Evolutionary conservation across 2,888 invertebrate species (phyloP).

Genomic region (Blera fallax): DNA sequence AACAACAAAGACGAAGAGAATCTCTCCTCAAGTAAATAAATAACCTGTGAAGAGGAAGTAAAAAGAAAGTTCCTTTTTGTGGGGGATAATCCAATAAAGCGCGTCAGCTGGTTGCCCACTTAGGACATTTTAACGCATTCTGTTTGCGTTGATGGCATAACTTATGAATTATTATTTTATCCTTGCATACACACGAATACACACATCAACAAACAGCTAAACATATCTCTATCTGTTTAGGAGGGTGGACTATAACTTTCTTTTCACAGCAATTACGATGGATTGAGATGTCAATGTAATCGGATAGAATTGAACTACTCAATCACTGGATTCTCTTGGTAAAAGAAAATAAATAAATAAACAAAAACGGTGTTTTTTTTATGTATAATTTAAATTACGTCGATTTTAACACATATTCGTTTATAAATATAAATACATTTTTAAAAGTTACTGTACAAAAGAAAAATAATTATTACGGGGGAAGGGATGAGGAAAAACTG

Average conservation of each 20-base stretch:
- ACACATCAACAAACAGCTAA: not conserved
- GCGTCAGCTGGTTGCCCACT: conserved; percentile 82
- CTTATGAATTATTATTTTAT: conserved; percentile 80
- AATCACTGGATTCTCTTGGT: not conserved
- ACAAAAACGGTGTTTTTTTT: not conserved
- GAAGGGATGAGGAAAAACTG: conserved; percentile 8
- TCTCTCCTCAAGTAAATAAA: conserved; percentile 75
- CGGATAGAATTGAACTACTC: not conserved
- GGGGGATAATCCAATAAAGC: conserved; percentile 76
- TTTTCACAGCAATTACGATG: not conserved
- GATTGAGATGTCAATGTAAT: conserved; percentile 29
- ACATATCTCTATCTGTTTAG: conserved; percentile 6
- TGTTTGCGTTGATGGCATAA: conserved; percentile 80
- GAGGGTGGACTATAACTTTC: not conserved
- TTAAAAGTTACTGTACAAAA: conserved; percentile 72
- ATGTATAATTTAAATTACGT: conserved; percentile 49
- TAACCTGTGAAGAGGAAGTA: conserved; percentile 76
- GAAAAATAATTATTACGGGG: conserved; percentile 1
- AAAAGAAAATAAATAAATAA: conserved; percentile 3
- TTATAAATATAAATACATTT: conserved; percentile 66
- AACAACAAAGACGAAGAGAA: conserved; percentile 26
- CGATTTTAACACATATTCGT: conserved; percentile 22
- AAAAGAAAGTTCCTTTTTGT: conserved; percentile 60
- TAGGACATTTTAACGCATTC: conserved; percentile 78
- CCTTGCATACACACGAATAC: no score